Evolutionary conservation across 2,113 vertebrate genomes (phyloP).

Genomic region (Raphicerus campestris): DNA sequence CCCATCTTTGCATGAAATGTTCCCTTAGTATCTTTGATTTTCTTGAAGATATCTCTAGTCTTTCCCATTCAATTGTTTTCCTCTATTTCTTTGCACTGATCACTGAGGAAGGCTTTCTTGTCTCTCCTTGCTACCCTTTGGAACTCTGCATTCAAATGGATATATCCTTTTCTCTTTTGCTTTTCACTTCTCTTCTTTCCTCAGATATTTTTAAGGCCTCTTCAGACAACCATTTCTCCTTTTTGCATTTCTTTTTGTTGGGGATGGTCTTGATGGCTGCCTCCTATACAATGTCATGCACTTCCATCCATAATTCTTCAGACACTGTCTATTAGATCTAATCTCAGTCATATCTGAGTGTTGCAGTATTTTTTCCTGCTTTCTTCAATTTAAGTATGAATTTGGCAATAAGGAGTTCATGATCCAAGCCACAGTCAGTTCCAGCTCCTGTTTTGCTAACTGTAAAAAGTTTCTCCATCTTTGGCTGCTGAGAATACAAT

Average conservation of each 20-base stretch:
- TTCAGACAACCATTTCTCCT: neutral
- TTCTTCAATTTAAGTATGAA: neutral
- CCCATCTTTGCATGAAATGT: neutral
- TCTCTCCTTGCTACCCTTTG: neutral
- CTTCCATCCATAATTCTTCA: neutral
- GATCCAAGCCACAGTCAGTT: neutral
- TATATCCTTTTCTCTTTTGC: neutral
- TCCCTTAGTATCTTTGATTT: neutral
- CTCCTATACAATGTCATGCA: neutral
- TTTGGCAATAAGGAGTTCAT: neutral
- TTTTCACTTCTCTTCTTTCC: neutral
- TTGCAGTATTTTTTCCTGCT: neutral
- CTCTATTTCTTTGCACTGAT: neutral
- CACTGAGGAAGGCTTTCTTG: neutral
- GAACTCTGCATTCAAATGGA: neutral
- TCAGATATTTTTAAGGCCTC: neutral
- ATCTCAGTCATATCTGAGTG: neutral
- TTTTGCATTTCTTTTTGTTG: neutral
- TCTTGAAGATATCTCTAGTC: neutral
- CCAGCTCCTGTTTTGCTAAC: neutral
- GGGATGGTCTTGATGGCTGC: neutral
- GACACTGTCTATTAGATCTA: neutral
- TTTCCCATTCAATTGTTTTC: neutral
- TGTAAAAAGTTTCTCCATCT: neutral
- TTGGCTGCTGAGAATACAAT: neutral